Evolutionary conservation across 2,797 vertebrate species (phyloP).

Genomic region (Pangasius macronema): DNA sequence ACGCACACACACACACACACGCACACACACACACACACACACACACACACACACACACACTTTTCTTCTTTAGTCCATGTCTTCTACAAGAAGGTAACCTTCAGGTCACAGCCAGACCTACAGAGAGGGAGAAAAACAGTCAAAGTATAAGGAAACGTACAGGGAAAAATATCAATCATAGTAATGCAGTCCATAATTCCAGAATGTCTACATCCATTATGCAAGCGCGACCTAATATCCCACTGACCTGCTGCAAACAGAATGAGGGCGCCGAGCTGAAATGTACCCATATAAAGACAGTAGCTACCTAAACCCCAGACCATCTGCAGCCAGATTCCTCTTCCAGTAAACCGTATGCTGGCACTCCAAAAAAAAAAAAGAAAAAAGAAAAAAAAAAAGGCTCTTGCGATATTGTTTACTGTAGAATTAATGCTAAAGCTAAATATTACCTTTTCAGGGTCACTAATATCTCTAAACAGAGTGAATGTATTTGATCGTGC

Average conservation of each 20-base stretch:
- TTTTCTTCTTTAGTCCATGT: conserved; percentile 53
- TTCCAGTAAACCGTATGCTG: conserved; percentile 11
- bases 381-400: conserved; percentile 12
- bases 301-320: conserved; percentile 15
- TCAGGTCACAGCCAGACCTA: conserved; percentile 34
- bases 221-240: conserved; percentile 42
- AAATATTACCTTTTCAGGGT: conserved; percentile 47
- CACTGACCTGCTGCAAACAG: conserved; percentile 48
- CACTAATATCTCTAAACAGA: conserved; percentile 40
- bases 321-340: conserved; percentile 25
- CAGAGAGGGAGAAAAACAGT: conserved; percentile 11
- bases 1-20: too few relatives aligned
- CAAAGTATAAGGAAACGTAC: conserved; percentile 4
- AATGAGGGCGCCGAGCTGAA: conserved; percentile 25
- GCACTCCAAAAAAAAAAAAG: background rate
- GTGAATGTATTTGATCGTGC: conserved; percentile 18
- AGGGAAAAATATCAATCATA: conserved; percentile 20
- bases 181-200: conserved; percentile 17
- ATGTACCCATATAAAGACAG: conserved; percentile 40
- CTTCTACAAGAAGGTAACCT: conserved; percentile 24
- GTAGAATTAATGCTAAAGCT: conserved; percentile 37
- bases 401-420: conserved; percentile 34
- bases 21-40: conserved; percentile 39
- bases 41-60: conserved; percentile 24
- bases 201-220: conserved; percentile 24